Base-by-base conservation (phyloP, 2,113 vertebrate species). In the Atrichornis clamosus region DNA sequence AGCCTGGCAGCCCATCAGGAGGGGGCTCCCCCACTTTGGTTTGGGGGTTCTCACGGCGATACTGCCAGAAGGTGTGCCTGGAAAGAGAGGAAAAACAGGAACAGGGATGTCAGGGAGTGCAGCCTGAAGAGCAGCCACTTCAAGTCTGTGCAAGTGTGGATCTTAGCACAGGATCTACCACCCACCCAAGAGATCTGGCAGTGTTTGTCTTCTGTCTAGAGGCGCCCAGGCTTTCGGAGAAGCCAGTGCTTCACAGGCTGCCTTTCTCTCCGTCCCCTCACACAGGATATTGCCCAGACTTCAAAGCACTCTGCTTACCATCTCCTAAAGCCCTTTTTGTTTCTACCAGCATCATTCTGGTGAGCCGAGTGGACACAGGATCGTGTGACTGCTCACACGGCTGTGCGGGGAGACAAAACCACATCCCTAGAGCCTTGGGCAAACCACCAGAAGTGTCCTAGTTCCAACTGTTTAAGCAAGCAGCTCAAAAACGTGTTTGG, bases 21-120 rank as follows among this genome's bases (percentile, higher is more conserved):
- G 98, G 98, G 6, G 99, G 99, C 6, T 98, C 98, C 2, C 99
- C 99, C 2, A 99, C 99, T 73, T 67, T 98, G 89, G 98, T 99
- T 22, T 98, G 96, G 59, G 98, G 99, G 96, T 99, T 99, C 96
- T 99, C 99, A 0, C 98, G 98, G 81, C 99, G 99, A 95, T 99
- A 99, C 97, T 99, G 99, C 99, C 99, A 99, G 96, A 99, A 99
- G 0, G 99, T 99, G 97, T 99, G 99, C 97, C 99, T 99, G 96
- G 21, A 63, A 85, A 72, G 84, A 92, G 78, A 79, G 44, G 90
- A 77, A 69, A 84, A 92, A 68, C 67, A 83, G 68, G 56, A 92
- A 56, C 8, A 59, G 26, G 14, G 47, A 27, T 6, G 18, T 96
- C 73, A 94, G 59, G 7, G 15, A 90, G 9, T 0, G 1, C 63